phyloP scores from a whole-genome alignment of 2,113 vertebrate genomes.

The Riparia riparia region DNA sequence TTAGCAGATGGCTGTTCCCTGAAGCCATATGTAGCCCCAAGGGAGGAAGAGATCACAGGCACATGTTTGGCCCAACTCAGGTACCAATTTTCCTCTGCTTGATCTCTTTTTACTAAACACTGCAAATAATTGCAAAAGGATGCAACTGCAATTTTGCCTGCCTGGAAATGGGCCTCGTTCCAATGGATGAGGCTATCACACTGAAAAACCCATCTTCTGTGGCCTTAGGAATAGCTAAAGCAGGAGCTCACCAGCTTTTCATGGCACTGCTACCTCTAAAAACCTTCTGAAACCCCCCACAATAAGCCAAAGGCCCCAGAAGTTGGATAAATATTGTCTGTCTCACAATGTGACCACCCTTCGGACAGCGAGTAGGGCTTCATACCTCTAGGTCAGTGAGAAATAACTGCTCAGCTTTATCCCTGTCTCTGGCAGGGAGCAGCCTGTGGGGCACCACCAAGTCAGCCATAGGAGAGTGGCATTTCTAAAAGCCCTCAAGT shows the following conservation, averaged over 20 bases:
- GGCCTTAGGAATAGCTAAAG: background rate
- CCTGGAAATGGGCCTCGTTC: background rate
- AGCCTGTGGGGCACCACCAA: background rate
- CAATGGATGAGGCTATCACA: background rate
- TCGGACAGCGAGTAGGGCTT: background rate
- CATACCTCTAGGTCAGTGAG: background rate
- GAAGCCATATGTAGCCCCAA: background rate
- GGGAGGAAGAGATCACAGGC: background rate
- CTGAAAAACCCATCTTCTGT: background rate
- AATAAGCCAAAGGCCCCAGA: background rate
- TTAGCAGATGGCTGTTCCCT: background rate
- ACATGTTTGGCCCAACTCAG: background rate
- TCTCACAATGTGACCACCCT: background rate
- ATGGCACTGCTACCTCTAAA: background rate
- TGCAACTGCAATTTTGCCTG: background rate
- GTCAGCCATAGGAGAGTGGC: background rate
- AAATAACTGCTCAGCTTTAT: background rate
- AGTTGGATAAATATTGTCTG: background rate
- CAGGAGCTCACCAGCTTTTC: background rate
- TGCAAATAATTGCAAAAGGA: background rate
- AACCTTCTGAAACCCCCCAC: background rate
- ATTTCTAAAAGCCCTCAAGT: background rate
- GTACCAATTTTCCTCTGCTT: background rate
- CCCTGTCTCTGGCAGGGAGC: background rate
- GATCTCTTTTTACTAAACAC: background rate